Evolutionary conservation across 2,797 vertebrate species (phyloP).

Genomic region (Cottoperca gobio): DNA sequence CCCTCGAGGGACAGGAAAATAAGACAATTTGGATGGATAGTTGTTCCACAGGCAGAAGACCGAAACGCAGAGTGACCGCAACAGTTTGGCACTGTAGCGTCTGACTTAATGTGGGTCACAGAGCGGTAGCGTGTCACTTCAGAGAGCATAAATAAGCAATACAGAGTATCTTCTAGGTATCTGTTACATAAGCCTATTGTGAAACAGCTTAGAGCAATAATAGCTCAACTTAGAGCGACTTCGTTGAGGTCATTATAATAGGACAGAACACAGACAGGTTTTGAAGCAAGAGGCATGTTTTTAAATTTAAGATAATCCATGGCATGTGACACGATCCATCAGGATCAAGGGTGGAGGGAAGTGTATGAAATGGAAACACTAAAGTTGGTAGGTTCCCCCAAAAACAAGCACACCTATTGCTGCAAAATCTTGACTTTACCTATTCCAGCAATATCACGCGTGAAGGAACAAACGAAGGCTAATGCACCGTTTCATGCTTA

Average conservation of each 20-base stretch:
- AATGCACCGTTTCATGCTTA: background rate
- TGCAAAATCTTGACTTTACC: background rate
- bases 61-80: conserved; percentile 52
- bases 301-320: background rate
- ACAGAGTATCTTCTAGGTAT: conserved; percentile 35
- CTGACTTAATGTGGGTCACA: conserved; percentile 63
- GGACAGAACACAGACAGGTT: conserved; percentile 12
- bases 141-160: conserved; percentile 46
- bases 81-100: conserved; percentile 45
- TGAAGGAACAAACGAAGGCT: conserved; percentile 1
- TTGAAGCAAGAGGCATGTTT: conserved; percentile 10
- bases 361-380: conserved; percentile 17
- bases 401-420: conserved; percentile 8
- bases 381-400: background rate
- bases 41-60: conserved; percentile 54
- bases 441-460: background rate
- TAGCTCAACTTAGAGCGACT: conserved; percentile 17
- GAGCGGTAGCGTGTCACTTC: conserved; percentile 46
- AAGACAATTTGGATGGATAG: conserved; percentile 41
- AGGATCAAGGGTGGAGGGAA: conserved; percentile 1
- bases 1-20: conserved; percentile 50
- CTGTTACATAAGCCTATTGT: conserved; percentile 56
- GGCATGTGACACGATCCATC: background rate
- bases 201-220: conserved; percentile 54
- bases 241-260: conserved; percentile 25